A percentile compares a stretch with the other conserved stretches of the same genome.
phyloP scores from a whole-genome alignment of 2,113 vertebrate genomes.

The Tinamus guttatus region DNA sequence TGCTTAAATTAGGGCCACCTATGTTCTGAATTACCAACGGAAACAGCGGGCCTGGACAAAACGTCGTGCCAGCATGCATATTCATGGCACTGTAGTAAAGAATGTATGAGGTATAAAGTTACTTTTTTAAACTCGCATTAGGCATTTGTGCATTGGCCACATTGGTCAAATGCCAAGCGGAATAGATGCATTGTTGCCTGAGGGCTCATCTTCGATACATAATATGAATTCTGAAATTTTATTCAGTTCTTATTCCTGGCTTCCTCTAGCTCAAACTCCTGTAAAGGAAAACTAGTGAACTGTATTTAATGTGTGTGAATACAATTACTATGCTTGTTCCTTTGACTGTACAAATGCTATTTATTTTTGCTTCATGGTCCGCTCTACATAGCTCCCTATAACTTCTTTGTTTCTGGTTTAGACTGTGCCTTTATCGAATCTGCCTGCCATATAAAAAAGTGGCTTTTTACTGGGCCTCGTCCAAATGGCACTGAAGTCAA shows the following conservation, averaged over 20 bases:
- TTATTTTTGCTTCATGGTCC: constrained; percentile 21
- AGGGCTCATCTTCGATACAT: background rate
- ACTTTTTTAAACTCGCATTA: background rate
- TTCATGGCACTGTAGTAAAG: background rate
- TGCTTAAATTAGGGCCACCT: background rate
- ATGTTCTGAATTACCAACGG: background rate
- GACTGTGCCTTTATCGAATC: background rate
- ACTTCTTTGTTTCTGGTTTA: constrained; percentile 17
- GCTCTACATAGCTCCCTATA: background rate
- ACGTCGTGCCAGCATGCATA: background rate
- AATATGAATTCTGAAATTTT: background rate
- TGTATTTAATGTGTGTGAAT: background rate
- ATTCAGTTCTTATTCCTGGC: background rate
- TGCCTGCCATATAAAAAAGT: background rate
- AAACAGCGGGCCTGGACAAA: background rate
- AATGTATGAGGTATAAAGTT: background rate
- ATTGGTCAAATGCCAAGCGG: background rate
- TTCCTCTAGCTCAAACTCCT: background rate
- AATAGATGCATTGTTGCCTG: background rate
- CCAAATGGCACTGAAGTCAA: background rate
- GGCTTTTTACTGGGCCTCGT: constrained; percentile 17
- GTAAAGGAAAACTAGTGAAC: background rate
- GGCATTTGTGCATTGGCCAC: background rate
- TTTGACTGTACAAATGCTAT: background rate
- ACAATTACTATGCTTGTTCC: background rate